A percentile compares a stretch with the other conserved stretches of the same genome.
Conservation (phyloP, 2,113 vertebrate species). For the Oryzias celebensis region DNA sequence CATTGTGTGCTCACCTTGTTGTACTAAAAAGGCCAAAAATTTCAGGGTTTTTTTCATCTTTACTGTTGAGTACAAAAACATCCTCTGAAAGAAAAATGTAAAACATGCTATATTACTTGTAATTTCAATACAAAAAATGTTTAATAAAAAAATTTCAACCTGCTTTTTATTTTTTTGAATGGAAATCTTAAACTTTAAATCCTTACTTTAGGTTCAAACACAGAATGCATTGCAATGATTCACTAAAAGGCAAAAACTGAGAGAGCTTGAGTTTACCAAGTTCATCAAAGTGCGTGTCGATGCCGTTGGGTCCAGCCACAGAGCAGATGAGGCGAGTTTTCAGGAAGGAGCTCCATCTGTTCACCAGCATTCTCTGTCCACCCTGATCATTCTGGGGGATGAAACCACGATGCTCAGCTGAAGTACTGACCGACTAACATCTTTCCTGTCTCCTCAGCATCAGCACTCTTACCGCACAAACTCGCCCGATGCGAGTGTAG, state of each 20-base stretch:
- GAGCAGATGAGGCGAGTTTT: slow-evolving; percentile 93
- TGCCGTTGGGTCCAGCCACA: slow-evolving; percentile 89
- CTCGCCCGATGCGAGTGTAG: slow-evolving; percentile 85
- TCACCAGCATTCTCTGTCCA: slow-evolving; percentile 92
- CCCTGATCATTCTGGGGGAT: slow-evolving; percentile 89
- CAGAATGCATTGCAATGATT: too few species aligned
- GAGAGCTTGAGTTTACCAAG: slow-evolving; percentile 78
- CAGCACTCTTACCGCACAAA: slow-evolving; percentile 85
- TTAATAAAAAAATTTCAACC: too few species aligned
- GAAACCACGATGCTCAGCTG: not conserved
- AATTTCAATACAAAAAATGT: too few species aligned
- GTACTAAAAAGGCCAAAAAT: slow-evolving; percentile 97
- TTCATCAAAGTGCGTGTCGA: slow-evolving; percentile 95
- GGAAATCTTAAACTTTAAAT: too few species aligned
- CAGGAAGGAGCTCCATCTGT: slow-evolving; percentile 94
- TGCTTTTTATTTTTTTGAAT: too few species aligned
- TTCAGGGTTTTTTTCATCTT: slow-evolving; percentile 92
- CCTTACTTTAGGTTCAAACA: too few species aligned
- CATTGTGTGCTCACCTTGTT: slow-evolving; percentile 82
- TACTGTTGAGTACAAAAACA: slow-evolving; percentile 88
- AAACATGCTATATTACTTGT: too few species aligned
- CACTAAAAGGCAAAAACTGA: not conserved
- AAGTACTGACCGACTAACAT: not conserved
- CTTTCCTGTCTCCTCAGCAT: not conserved
- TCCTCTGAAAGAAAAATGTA: slow-evolving; percentile 84